A percentile compares a stretch with the other conserved stretches of the same genome.
These are phyloP conservation scores for Parauchenoglanis punctatus DNA, from an alignment of 2,797 vertebrate species.

Conservation along the genomic window DNA sequence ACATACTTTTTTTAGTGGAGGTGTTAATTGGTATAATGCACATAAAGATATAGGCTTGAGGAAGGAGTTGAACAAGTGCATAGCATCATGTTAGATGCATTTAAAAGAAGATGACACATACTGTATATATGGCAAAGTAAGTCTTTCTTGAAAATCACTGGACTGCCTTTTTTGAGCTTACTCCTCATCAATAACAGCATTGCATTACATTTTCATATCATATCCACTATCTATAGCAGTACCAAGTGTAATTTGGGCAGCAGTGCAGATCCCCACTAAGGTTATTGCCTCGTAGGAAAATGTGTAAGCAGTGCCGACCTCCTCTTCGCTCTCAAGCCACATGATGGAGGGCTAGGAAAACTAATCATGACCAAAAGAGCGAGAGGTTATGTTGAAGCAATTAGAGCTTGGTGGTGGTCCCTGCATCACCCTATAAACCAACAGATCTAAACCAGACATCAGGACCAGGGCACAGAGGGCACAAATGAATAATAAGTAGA, in stretches of 20 bases:
- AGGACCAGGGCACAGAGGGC: constrained; percentile 29
- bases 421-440: constrained; percentile 54
- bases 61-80: background rate
- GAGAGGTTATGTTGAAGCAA: constrained; percentile 61
- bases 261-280: background rate
- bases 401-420: constrained; percentile 60
- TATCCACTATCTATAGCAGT: background rate
- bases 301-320: constrained; percentile 5
- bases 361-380: constrained; percentile 54
- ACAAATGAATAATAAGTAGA: constrained; percentile 26
- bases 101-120: background rate
- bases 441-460: constrained; percentile 60
- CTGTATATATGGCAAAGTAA: background rate
- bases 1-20: constrained; percentile 3
- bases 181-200: background rate
- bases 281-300: constrained; percentile 21
- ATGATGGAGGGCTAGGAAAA: constrained; percentile 56
- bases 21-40: constrained; percentile 30
- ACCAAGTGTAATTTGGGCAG: background rate
- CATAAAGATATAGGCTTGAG: background rate
- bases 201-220: background rate
- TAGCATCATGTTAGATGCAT: background rate
- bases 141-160: background rate
- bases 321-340: constrained; percentile 67
- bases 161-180: background rate